Evolutionary conservation across 2,797 vertebrate species (phyloP).

Genomic region (Microchirus variegatus): DNA sequence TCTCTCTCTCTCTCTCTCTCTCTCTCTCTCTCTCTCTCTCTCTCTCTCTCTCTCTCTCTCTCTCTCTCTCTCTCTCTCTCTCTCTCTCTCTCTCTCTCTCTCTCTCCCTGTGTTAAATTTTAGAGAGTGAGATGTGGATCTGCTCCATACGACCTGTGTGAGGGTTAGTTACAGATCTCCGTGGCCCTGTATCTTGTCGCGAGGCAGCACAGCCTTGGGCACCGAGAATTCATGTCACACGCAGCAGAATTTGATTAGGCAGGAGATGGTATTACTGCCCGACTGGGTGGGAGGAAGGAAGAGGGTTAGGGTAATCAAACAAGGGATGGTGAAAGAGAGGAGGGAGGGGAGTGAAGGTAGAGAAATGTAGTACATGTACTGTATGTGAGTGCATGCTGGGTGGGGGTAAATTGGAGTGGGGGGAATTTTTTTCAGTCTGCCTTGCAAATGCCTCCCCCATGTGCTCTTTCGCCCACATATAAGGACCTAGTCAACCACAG

Average conservation of each 20-base stretch:
- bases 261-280: slow-evolving; percentile 70
- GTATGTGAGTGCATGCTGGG: slow-evolving; percentile 27
- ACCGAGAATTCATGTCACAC: slow-evolving; percentile 69
- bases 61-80: too few species aligned
- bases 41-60: neutral
- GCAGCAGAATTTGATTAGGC: slow-evolving; percentile 75
- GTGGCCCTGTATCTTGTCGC: slow-evolving; percentile 42
- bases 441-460: slow-evolving; percentile 63
- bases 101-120: slow-evolving; percentile 24
- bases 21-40: too few species aligned
- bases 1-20: neutral
- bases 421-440: slow-evolving; percentile 29
- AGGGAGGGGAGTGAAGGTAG: slow-evolving; percentile 22
- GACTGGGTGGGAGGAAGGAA: slow-evolving; percentile 68
- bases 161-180: slow-evolving; percentile 56
- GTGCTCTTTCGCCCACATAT: slow-evolving; percentile 59
- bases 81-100: neutral
- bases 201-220: slow-evolving; percentile 60
- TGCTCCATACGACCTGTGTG: slow-evolving; percentile 28
- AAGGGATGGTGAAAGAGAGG: slow-evolving; percentile 46
- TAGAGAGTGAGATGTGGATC: slow-evolving; percentile 27
- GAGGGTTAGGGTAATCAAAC: slow-evolving; percentile 63
- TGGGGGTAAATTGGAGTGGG: slow-evolving; percentile 27
- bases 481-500: slow-evolving; percentile 58
- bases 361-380: slow-evolving; percentile 42